Conservation (phyloP, 2,113 vertebrate species). For the Nesoenas mayeri region DNA sequence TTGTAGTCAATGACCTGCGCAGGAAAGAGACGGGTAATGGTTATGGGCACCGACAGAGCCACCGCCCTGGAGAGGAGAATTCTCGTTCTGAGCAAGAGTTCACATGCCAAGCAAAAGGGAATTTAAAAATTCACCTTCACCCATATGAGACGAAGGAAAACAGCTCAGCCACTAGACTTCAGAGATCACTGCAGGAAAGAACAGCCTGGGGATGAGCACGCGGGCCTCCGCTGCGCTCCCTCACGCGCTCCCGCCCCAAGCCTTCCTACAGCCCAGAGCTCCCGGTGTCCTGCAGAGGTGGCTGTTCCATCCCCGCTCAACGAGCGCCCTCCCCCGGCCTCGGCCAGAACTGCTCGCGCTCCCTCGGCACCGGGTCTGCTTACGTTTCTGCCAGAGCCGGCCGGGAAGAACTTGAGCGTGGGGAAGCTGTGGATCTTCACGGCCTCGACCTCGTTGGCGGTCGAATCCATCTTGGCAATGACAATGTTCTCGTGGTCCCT, state of each 20-base stretch:
- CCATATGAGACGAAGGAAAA: slow-evolving; percentile 64
- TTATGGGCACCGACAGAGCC: neutral
- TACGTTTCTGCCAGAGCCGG: slow-evolving; percentile 84
- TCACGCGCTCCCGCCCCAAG: neutral
- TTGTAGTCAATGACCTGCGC: slow-evolving; percentile 94
- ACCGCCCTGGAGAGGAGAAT: slow-evolving; percentile 20
- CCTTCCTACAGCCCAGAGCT: neutral
- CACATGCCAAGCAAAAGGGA: slow-evolving; percentile 66
- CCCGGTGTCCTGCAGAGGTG: neutral
- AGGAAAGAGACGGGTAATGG: neutral
- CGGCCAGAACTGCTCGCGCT: neutral
- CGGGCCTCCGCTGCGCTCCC: slow-evolving; percentile 12
- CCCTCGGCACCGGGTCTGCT: neutral
- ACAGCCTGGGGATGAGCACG: slow-evolving; percentile 64
- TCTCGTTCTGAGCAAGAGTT: slow-evolving; percentile 59
- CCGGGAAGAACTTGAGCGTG: slow-evolving; percentile 96
- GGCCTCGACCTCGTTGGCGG: slow-evolving; percentile 92
- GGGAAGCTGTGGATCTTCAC: slow-evolving; percentile 99
- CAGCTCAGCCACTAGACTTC: slow-evolving; percentile 69
- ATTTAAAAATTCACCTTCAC: slow-evolving; percentile 69
- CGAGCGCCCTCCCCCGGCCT: neutral
- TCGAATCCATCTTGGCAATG: slow-evolving; percentile 97
- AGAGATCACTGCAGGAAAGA: slow-evolving; percentile 63
- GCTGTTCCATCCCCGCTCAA: neutral
- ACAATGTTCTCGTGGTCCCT: slow-evolving; percentile 82